Evolutionary conservation across 2,797 vertebrate genomes (phyloP).

Genomic region (Clangula hyemalis): DNA sequence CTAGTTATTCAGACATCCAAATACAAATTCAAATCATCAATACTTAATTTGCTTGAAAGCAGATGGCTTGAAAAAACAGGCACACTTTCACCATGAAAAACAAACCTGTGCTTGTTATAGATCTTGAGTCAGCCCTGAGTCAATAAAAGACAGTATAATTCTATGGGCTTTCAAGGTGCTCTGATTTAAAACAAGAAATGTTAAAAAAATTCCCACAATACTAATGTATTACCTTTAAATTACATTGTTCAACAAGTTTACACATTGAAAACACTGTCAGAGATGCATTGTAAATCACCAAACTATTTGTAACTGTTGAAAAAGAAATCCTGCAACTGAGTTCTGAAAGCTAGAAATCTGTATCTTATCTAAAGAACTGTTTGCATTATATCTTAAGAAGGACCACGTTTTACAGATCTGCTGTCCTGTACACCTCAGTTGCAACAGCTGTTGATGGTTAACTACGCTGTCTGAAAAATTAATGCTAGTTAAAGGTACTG

Average conservation of each 20-base stretch:
- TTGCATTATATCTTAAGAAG: not conserved
- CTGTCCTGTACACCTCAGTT: not conserved
- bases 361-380: not conserved
- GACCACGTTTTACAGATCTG: not conserved
- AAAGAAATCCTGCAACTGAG: not conserved
- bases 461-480: not conserved
- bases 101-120: not conserved
- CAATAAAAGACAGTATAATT: not conserved
- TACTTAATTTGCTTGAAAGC: constrained; percentile 47
- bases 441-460: not conserved
- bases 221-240: not conserved
- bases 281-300: not conserved
- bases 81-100: not conserved
- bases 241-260: not conserved
- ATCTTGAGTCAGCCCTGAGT: not conserved
- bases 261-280: not conserved
- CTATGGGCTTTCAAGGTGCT: not conserved
- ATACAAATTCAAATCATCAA: constrained; percentile 21
- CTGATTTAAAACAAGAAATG: not conserved
- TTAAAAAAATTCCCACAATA: not conserved
- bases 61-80: not conserved
- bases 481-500: not conserved
- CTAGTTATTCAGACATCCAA: constrained; percentile 17
- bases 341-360: not conserved
- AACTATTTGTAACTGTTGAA: not conserved